Conservation (phyloP, 2,888 invertebrate species). For the Acanthosepion lycidas region DNA sequence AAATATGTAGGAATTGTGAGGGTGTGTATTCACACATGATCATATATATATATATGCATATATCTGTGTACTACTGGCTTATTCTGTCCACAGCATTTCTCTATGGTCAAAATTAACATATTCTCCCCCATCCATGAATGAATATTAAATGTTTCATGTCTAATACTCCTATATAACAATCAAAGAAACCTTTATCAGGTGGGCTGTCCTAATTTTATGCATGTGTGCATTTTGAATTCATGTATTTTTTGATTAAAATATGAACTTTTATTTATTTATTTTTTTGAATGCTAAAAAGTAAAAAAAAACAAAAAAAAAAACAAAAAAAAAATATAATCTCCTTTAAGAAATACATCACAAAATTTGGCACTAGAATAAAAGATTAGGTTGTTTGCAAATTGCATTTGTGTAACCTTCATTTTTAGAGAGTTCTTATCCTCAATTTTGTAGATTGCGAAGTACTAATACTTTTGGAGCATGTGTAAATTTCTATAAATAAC, state of each 20-base stretch:
- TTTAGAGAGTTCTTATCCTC: neutral
- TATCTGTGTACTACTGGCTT: neutral
- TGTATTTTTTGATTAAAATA: neutral
- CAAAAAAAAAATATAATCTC: neutral
- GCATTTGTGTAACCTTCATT: neutral
- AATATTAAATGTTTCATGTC: constrained; percentile 33
- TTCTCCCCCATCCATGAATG: constrained; percentile 12
- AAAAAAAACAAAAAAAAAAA: too few relatives aligned
- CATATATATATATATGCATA: neutral
- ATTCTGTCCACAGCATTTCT: neutral
- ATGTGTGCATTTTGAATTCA: neutral
- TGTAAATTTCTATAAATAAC: neutral
- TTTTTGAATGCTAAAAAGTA: neutral
- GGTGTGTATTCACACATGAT: neutral
- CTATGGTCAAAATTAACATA: constrained; percentile 5
- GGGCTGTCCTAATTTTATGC: neutral
- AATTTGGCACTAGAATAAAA: neutral
- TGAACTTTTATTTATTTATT: neutral
- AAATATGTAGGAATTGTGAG: neutral
- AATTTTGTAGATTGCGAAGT: neutral
- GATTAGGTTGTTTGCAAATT: neutral
- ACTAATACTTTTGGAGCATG: neutral
- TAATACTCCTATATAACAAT: neutral
- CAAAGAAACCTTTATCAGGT: neutral
- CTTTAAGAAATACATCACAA: neutral